Conservation (phyloP, 2,113 vertebrate species). For the Monarcha castaneiventris region DNA sequence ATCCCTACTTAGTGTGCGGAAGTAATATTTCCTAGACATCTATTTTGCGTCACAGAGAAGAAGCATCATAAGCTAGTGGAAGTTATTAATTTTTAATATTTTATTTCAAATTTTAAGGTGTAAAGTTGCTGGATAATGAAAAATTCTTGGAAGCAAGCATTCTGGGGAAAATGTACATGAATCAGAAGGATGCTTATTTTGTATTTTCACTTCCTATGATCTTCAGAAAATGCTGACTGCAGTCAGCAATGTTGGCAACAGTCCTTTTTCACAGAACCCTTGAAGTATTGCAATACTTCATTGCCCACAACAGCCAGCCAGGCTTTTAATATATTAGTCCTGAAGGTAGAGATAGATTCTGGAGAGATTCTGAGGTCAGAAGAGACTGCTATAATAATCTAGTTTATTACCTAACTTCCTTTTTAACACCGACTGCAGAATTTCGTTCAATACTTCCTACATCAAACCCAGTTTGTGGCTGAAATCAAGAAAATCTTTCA, state of each 20-base stretch:
- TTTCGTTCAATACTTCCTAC: not conserved
- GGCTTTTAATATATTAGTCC: constrained; percentile 57
- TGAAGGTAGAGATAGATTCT: constrained; percentile 29
- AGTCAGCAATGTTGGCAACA: constrained; percentile 43
- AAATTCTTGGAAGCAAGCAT: constrained; percentile 33
- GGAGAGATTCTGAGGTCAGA: constrained; percentile 38
- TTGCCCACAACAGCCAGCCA: not conserved
- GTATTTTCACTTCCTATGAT: constrained; percentile 55
- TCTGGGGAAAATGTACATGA: not conserved
- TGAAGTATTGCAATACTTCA: constrained; percentile 48
- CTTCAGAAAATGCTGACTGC: constrained; percentile 58
- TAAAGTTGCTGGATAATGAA: constrained; percentile 20
- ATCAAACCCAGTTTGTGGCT: not conserved
- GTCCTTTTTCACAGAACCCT: constrained; percentile 29
- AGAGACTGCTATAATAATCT: constrained; percentile 1
- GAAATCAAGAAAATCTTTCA: constrained; percentile 18
- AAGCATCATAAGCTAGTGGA: not conserved
- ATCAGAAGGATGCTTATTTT: constrained; percentile 56
- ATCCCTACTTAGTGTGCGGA: not conserved
- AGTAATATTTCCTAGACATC: not conserved
- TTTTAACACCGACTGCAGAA: not conserved
- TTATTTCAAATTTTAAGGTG: constrained; percentile 51
- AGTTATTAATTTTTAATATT: constrained; percentile 56
- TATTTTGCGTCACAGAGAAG: constrained; percentile 28
- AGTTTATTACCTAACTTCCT: constrained; percentile 38